Conservation (phyloP, 2,888 invertebrate genomes). For the Erynnis tages region DNA sequence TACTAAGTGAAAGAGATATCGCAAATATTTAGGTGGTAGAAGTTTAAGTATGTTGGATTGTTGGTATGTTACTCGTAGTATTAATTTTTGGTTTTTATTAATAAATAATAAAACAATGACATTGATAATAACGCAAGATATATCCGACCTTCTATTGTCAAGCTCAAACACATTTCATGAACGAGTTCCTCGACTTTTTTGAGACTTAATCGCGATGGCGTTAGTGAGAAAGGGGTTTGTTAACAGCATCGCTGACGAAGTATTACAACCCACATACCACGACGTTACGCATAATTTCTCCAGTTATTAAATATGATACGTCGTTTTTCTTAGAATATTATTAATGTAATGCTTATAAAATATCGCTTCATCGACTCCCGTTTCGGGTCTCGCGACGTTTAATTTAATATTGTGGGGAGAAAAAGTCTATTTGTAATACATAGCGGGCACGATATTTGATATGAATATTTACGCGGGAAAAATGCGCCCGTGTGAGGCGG, state of each 20-base stretch:
- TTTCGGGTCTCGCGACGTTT: constrained; percentile 15
- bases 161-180: background rate
- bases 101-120: background rate
- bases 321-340: constrained; percentile 21
- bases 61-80: no score
- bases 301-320: constrained; percentile 25
- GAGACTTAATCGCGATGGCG: constrained; percentile 7
- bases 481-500: constrained; percentile 57
- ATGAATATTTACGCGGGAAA: constrained; percentile 41
- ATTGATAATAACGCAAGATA: background rate
- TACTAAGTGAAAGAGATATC: no score
- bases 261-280: constrained; percentile 19
- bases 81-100: no score
- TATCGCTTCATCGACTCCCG: constrained; percentile 25
- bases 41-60: no score
- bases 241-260: constrained; percentile 19
- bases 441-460: constrained; percentile 16
- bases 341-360: constrained; percentile 25
- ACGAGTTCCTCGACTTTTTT: background rate
- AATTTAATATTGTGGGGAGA: constrained; percentile 23
- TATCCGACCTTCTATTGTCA: constrained; percentile 7
- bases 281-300: constrained; percentile 21
- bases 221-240: constrained; percentile 14
- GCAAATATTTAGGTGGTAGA: no score
- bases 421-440: constrained; percentile 31